A percentile compares a stretch with the other conserved stretches of the same genome.
phyloP scores from a whole-genome alignment of 1,140 invertebrate genomes.

The Arion vulgaris region DNA sequence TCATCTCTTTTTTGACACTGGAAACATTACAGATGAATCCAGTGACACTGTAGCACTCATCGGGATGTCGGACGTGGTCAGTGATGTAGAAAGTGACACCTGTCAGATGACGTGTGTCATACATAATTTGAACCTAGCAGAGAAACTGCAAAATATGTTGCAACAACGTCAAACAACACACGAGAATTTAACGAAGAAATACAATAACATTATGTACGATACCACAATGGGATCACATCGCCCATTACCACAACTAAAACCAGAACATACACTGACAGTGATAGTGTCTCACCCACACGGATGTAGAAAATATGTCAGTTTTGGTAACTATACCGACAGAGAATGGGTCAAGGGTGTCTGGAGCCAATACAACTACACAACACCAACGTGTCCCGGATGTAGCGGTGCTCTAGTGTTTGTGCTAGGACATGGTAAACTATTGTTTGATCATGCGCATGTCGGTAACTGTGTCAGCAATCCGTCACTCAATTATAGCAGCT shows the following conservation, averaged over 20 bases:
- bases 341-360: neutral
- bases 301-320: neutral
- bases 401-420: neutral
- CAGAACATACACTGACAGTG: neutral
- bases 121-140: neutral
- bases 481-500: neutral
- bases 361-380: neutral
- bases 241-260: neutral
- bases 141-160: neutral
- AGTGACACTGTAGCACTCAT: neutral
- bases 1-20: neutral
- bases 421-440: neutral
- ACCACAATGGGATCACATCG: neutral
- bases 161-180: neutral
- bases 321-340: neutral
- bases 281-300: slow-evolving; percentile 1
- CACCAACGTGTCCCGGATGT: neutral
- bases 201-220: neutral
- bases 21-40: neutral
- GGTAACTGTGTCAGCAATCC: neutral
- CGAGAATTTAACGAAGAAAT: neutral
- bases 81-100: neutral
- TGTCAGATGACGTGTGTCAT: neutral
- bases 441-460: neutral
- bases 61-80: neutral